Conservation (phyloP, 2,888 invertebrate genomes). For the Lumbricus terrestris region DNA sequence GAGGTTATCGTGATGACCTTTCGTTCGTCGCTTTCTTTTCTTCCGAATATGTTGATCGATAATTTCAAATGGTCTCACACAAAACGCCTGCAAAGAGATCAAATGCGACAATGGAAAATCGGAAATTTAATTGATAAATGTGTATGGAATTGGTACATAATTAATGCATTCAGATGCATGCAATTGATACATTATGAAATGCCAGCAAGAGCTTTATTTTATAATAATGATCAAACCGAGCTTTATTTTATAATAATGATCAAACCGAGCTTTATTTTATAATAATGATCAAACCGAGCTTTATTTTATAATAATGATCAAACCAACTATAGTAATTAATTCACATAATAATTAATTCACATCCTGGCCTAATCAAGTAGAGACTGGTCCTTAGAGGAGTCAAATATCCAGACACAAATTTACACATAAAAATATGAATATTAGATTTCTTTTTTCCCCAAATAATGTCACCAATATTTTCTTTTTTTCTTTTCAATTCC, state of each 20-base stretch:
- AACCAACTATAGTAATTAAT: no score
- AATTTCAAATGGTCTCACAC: conserved; percentile 53
- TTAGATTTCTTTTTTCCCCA: not conserved
- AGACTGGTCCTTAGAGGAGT: not conserved
- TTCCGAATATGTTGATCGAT: conserved; percentile 33
- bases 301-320: not conserved
- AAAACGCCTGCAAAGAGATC: conserved; percentile 49
- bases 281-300: no score
- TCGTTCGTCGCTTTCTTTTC: conserved; percentile 21
- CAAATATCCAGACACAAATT: not conserved
- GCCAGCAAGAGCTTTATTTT: not conserved
- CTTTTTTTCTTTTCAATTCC: not conserved
- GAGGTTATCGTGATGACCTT: not conserved
- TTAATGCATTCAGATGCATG: no score
- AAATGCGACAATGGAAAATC: not conserved
- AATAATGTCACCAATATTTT: not conserved
- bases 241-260: no score
- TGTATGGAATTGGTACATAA: no score
- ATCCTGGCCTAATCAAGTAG: not conserved
- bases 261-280: no score
- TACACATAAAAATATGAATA: not conserved
- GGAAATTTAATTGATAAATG: not conserved
- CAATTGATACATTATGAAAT: not conserved
- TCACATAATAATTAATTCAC: no score
- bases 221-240: not conserved